These are phyloP conservation scores for Perognathus longimembris DNA, from an alignment of 2,113 vertebrate species.

Conservation along the genomic window DNA sequence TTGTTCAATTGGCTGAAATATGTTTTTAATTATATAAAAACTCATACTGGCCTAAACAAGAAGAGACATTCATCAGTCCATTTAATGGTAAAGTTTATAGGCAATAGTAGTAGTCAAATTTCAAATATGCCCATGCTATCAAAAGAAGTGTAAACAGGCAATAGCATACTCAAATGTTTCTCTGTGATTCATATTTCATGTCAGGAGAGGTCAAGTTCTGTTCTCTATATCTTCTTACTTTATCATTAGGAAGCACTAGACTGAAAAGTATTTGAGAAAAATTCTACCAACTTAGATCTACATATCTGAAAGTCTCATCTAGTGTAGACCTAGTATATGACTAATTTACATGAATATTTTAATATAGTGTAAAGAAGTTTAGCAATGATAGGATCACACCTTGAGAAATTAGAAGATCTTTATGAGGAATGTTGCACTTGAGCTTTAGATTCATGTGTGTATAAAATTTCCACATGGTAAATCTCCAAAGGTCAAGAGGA, in stretches of 20 bases:
- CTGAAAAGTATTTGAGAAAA: conserved; percentile 28
- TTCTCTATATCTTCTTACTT: neutral
- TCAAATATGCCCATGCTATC: neutral
- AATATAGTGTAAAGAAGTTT: conserved; percentile 11
- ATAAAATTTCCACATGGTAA: neutral
- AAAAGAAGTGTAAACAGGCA: neutral
- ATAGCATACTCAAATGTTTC: neutral
- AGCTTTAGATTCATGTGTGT: conserved; percentile 17
- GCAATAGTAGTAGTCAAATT: neutral
- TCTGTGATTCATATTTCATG: neutral
- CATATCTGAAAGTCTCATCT: neutral
- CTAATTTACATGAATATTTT: neutral
- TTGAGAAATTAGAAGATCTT: conserved; percentile 8
- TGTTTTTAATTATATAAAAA: neutral
- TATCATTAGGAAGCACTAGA: conserved; percentile 24
- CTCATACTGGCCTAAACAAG: neutral
- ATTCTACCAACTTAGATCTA: neutral
- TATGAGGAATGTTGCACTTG: neutral
- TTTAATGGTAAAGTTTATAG: neutral
- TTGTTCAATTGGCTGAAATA: neutral
- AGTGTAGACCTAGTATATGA: neutral
- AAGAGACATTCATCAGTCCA: neutral
- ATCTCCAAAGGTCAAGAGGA: neutral
- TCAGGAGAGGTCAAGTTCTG: neutral
- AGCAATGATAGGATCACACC: neutral